Evolutionary conservation across 2,113 vertebrate genomes (phyloP).

Genomic region (Speoplatyrhinus poulsoni): DNA sequence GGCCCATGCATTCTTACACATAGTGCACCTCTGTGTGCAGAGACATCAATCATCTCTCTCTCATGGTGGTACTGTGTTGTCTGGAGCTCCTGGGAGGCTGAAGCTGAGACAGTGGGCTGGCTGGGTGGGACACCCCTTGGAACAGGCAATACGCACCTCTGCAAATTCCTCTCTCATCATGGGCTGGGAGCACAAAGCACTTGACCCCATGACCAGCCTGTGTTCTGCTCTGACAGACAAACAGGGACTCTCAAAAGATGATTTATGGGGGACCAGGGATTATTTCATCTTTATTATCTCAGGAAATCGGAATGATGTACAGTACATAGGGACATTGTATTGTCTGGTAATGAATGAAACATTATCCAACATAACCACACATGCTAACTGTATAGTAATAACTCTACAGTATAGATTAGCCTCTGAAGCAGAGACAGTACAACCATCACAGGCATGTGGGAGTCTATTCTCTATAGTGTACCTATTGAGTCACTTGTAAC

Average conservation of each 20-base stretch:
- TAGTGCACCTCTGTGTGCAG: conserved; percentile 19
- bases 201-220: conserved; percentile 53
- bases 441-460: no score
- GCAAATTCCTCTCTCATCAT: conserved; percentile 68
- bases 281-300: conserved; percentile 10
- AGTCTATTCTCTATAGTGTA: no score
- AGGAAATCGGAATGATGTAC: no score
- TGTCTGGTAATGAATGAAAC: no score
- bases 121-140: conserved; percentile 40
- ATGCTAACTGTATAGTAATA: no score
- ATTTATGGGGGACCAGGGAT: conserved; percentile 17
- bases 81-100: conserved; percentile 39
- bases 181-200: conserved; percentile 58
- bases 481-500: no score
- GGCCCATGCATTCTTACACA: neutral
- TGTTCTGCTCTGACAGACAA: conserved; percentile 43
- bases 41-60: conserved; percentile 37
- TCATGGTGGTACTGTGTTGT: conserved; percentile 24
- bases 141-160: conserved; percentile 12
- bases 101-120: conserved; percentile 58
- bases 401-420: no score
- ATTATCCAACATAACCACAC: no score
- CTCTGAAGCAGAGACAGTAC: no score
- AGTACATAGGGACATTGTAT: no score
- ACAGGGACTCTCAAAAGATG: conserved; percentile 33